phyloP scores from a whole-genome alignment of 2,888 invertebrate species.

The Perizoma flavofasciatum region DNA sequence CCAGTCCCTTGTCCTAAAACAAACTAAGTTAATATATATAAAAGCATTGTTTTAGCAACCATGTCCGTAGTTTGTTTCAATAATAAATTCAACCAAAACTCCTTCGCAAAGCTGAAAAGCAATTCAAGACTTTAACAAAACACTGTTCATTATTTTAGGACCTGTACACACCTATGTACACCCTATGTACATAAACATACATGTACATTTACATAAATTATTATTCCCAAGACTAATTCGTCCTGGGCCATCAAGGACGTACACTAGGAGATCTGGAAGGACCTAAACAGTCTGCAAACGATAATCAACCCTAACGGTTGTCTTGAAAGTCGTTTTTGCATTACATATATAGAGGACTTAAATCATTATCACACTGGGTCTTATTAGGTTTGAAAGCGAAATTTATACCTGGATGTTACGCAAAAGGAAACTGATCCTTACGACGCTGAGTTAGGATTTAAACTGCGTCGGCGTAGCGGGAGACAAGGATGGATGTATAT shows the following conservation, averaged over 20 bases:
- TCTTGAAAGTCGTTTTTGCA: slow-evolving; percentile 35
- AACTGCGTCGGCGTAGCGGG: slow-evolving; percentile 45
- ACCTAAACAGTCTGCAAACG: slow-evolving; percentile 43
- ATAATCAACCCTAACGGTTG: slow-evolving; percentile 39
- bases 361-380: slow-evolving; percentile 44
- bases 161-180: slow-evolving; percentile 47
- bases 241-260: slow-evolving; percentile 78
- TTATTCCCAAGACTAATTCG: slow-evolving; percentile 81
- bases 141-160: slow-evolving; percentile 47
- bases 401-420: slow-evolving; percentile 67
- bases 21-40: too few relatives aligned
- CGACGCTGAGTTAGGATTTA: slow-evolving; percentile 42
- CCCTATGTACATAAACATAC: slow-evolving; percentile 42
- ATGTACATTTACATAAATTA: slow-evolving; percentile 80
- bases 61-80: not conserved
- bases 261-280: slow-evolving; percentile 68
- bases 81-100: slow-evolving; percentile 20
- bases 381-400: slow-evolving; percentile 76
- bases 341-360: slow-evolving; percentile 41
- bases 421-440: slow-evolving; percentile 35
- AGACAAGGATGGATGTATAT: slow-evolving; percentile 49
- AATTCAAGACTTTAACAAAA: slow-evolving; percentile 39
- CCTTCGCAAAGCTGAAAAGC: slow-evolving; percentile 31
- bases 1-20: too few relatives aligned
- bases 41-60: not conserved